Conservation (phyloP, 2,797 vertebrate genomes). For the Neostethus bicornis region DNA sequence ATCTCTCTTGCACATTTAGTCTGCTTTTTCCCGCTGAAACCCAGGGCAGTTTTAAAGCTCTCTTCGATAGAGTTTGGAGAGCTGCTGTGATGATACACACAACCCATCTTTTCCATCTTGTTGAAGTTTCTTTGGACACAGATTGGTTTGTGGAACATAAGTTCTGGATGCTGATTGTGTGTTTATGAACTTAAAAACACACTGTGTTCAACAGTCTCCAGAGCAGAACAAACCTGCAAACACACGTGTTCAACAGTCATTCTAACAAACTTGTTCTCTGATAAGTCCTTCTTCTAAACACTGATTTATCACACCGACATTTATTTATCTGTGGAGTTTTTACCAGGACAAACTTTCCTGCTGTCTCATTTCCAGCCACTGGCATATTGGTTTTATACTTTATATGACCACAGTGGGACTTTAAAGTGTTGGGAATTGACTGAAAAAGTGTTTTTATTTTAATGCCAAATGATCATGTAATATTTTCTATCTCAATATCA, state of each 20-base stretch:
- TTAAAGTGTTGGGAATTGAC: too few species aligned
- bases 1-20: neutral
- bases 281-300: neutral
- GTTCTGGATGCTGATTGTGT: neutral
- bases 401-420: too few species aligned
- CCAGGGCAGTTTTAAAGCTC: too few species aligned
- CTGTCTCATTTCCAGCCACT: constrained; percentile 15
- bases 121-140: neutral
- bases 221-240: neutral
- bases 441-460: too few species aligned
- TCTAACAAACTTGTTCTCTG: neutral
- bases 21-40: neutral
- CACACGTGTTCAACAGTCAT: neutral
- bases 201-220: neutral
- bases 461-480: too few species aligned
- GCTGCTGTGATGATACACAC: too few species aligned
- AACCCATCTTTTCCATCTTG: too few species aligned
- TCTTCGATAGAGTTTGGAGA: too few species aligned
- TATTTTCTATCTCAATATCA: too few species aligned
- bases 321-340: neutral
- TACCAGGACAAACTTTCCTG: neutral
- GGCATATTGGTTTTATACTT: constrained; percentile 9
- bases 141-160: neutral
- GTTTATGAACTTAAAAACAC: neutral
- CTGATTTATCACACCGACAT: neutral